A percentile compares a stretch with the other conserved stretches of the same genome.
These are phyloP conservation scores for Cephus pulcher DNA, from an alignment of 2,888 invertebrate species.

Conservation along the genomic window DNA sequence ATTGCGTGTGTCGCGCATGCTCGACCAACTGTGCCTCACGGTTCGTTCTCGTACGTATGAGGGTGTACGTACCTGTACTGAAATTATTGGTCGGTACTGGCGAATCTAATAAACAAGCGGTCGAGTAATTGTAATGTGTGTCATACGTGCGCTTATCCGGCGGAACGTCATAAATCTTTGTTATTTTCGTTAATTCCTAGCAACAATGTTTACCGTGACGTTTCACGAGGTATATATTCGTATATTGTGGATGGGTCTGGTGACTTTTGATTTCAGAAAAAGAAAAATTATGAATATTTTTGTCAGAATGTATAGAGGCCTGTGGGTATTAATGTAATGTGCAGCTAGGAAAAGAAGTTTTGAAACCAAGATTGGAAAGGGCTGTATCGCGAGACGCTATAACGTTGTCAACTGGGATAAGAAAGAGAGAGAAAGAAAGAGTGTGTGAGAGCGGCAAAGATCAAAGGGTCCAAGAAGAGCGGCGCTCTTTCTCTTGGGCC, in stretches of 20 bases:
- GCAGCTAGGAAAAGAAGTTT: too few relatives aligned
- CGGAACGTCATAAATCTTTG: slow-evolving; percentile 29
- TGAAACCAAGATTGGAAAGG: too few relatives aligned
- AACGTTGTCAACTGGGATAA: slow-evolving; percentile 47
- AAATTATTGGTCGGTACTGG: slow-evolving; percentile 45
- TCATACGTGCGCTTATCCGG: slow-evolving; percentile 7
- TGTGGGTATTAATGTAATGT: too few relatives aligned
- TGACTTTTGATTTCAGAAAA: too few relatives aligned
- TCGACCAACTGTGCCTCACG: slow-evolving; percentile 30
- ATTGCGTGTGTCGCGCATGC: slow-evolving; percentile 37
- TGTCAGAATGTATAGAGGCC: too few relatives aligned
- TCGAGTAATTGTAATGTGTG: slow-evolving; percentile 3
- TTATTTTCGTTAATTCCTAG: slow-evolving; percentile 36
- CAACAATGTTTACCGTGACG: slow-evolving; percentile 18
- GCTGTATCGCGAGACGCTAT: too few relatives aligned
- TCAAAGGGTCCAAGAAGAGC: slow-evolving; percentile 54
- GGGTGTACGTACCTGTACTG: slow-evolving; percentile 7
- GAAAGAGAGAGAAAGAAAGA: slow-evolving; percentile 1
- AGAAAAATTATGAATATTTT: too few relatives aligned
- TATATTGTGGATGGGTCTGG: too few relatives aligned
- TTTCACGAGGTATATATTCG: not conserved
- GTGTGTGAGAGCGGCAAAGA: slow-evolving; percentile 53
- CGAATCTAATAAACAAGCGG: slow-evolving; percentile 60
- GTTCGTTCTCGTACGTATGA: slow-evolving; percentile 24
- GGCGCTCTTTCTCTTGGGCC: slow-evolving; percentile 58